Percentiles rank a stretch among this genome's conserved stretches.
These are phyloP conservation scores for Synodontis membranacea DNA, from an alignment of 2,113 vertebrate genomes.

Conservation along the genomic window DNA sequence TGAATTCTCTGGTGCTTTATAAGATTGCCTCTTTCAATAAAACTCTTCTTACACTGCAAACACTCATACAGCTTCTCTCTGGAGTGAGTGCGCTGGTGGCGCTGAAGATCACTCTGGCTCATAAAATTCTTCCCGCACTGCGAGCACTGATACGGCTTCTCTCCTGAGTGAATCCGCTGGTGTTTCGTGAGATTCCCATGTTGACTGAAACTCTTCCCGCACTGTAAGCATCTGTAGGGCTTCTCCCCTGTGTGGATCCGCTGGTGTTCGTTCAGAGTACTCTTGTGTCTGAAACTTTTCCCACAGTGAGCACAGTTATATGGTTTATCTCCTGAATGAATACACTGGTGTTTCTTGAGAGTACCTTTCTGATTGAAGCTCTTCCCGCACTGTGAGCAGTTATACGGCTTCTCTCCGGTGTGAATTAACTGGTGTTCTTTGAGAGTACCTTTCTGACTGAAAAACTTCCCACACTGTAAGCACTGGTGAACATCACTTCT, in stretches of 20 bases:
- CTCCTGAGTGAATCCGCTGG: not conserved
- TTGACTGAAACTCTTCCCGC: not conserved
- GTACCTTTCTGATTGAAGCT: not conserved
- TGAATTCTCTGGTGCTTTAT: not conserved
- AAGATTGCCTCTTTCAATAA: not conserved
- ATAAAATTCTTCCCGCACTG: not conserved
- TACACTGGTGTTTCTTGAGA: not conserved
- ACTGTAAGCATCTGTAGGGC: not conserved
- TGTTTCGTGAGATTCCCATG: not conserved
- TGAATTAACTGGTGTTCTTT: not conserved
- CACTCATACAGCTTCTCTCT: not conserved
- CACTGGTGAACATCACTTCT: not conserved
- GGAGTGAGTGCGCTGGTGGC: not conserved
- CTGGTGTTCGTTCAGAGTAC: not conserved
- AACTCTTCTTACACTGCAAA: not conserved
- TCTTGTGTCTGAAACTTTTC: not conserved
- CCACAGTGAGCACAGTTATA: not conserved
- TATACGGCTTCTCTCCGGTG: not conserved
- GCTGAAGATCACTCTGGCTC: not conserved
- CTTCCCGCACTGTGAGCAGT: not conserved
- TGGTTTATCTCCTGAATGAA: not conserved
- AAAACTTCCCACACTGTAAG: not conserved
- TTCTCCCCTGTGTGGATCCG: not conserved
- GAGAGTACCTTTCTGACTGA: not conserved
- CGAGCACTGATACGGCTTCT: not conserved